Evolutionary conservation across 2,797 vertebrate genomes (phyloP).

Genomic region (Urocyon cinereoargenteus): DNA sequence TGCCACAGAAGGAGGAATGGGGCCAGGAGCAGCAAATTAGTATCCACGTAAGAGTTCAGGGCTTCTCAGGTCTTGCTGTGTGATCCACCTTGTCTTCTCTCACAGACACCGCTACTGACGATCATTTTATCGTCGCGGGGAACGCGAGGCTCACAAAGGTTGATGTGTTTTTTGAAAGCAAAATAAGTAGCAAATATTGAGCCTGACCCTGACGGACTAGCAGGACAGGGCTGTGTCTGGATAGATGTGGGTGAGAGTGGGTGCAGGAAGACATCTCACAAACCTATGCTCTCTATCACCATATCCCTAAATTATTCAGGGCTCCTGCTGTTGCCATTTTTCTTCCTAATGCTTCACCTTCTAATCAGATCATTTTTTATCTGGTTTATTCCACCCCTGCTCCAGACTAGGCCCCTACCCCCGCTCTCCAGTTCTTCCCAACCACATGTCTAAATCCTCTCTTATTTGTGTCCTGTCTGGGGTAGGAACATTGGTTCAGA

Average conservation of each 20-base stretch:
- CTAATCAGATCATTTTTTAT: not conserved
- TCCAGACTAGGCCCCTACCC: not conserved
- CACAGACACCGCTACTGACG: not conserved
- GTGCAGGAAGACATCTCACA: no score
- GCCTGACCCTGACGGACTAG: not conserved
- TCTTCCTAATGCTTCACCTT: not conserved
- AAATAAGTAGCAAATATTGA: not conserved
- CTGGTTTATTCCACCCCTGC: not conserved
- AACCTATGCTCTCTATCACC: no score
- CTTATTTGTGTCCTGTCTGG: not conserved
- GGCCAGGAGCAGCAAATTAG: fast-evolving
- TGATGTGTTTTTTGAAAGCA: not conserved
- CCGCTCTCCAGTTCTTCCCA: fast-evolving
- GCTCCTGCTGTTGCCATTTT: not conserved
- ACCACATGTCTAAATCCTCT: not conserved
- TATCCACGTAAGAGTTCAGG: no score
- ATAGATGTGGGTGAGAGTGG: not conserved
- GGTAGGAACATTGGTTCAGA: not conserved
- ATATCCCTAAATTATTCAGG: not conserved
- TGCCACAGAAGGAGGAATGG: fast-evolving
- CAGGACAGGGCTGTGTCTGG: not conserved
- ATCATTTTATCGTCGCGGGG: not conserved
- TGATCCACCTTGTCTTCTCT: not conserved
- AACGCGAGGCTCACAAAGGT: fast-evolving
- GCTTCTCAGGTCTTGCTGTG: not conserved